These are phyloP conservation scores for Rhingia rostrata DNA, from an alignment of 2,888 invertebrate species.

Conservation along the genomic window DNA sequence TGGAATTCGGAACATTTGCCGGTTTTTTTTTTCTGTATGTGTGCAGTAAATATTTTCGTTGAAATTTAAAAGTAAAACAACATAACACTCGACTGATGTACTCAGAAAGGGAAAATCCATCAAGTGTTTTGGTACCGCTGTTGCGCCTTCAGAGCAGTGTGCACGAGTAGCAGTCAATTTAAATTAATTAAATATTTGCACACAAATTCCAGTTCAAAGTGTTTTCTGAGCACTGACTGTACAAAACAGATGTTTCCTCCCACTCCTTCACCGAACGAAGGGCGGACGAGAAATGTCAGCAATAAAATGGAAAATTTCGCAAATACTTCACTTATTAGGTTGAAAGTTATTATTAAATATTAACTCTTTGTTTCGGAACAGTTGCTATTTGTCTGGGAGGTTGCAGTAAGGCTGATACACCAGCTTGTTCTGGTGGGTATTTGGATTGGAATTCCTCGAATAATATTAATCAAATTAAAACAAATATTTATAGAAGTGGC, in stretches of 20 bases:
- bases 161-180: constrained; percentile 59
- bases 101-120: constrained; percentile 68
- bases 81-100: constrained; percentile 20
- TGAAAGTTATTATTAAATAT: constrained; percentile 36
- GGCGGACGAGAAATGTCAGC: constrained; percentile 22
- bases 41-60: constrained; percentile 2
- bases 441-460: not conserved
- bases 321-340: constrained; percentile 40
- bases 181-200: constrained; percentile 74
- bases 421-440: not conserved
- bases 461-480: not conserved
- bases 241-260: constrained; percentile 53
- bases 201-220: constrained; percentile 70
- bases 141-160: not conserved
- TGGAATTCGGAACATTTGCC: constrained; percentile 37
- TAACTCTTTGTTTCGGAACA: constrained; percentile 8
- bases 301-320: constrained; percentile 35
- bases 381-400: not conserved
- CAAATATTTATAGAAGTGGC: no score
- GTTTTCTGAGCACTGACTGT: constrained; percentile 49
- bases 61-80: constrained; percentile 27
- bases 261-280: not conserved
- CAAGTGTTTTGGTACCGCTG: constrained; percentile 62
- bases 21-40: not conserved
- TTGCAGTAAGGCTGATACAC: not conserved